These are phyloP conservation scores for Alviniconcha strummeri DNA, from an alignment of 2,888 invertebrate species.

Conservation along the genomic window DNA sequence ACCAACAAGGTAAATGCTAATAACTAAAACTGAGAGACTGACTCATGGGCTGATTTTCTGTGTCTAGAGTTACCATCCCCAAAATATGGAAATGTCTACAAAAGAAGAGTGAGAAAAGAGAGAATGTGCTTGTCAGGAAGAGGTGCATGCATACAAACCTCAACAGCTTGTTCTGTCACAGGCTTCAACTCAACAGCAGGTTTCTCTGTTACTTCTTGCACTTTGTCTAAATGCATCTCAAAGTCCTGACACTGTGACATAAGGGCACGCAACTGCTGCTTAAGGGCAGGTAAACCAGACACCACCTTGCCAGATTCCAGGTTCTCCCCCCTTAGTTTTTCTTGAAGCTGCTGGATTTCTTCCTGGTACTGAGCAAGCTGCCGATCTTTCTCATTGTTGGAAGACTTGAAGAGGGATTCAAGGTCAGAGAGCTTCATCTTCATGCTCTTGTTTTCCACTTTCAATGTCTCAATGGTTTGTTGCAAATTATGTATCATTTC, in stretches of 20 bases:
- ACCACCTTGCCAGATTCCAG: conserved; percentile 38
- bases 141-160: not conserved
- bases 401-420: conserved; percentile 48
- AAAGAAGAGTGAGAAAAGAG: too few species aligned
- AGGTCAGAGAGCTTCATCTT: conserved; percentile 37
- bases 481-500: conserved; percentile 29
- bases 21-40: too few species aligned
- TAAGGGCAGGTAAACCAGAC: conserved; percentile 47
- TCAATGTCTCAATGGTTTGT: conserved; percentile 20
- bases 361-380: conserved; percentile 47
- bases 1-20: too few species aligned
- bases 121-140: too few species aligned
- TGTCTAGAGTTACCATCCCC: too few species aligned
- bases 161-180: not conserved
- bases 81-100: too few species aligned
- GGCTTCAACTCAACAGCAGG: not conserved
- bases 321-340: conserved; percentile 5
- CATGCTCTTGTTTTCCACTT: conserved; percentile 34
- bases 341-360: conserved; percentile 39
- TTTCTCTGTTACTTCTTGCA: conserved; percentile 18
- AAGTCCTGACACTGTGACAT: conserved; percentile 55
- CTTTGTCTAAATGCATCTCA: conserved; percentile 47
- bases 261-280: conserved; percentile 53
- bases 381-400: conserved; percentile 53
- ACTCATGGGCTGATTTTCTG: too few species aligned